Conservation (phyloP, 2,797 vertebrate species). For the Cacajao melanocephalus region DNA sequence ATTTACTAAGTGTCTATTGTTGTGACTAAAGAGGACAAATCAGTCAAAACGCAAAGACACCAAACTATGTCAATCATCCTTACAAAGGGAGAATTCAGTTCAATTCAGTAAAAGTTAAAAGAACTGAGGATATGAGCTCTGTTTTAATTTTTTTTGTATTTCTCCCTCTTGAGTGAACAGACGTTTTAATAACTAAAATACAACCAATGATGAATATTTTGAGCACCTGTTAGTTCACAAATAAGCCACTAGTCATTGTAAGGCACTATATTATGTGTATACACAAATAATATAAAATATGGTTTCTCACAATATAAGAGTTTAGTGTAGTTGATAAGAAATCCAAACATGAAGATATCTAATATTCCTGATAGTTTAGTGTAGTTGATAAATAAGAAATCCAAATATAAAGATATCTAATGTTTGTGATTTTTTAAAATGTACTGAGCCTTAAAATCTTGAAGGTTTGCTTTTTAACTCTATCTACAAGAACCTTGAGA, state of each 20-base stretch:
- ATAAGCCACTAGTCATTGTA: background rate
- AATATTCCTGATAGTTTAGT: background rate
- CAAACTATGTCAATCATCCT: background rate
- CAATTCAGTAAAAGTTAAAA: background rate
- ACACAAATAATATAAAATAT: background rate
- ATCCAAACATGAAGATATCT: background rate
- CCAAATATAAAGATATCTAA: background rate
- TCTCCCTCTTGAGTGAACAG: background rate
- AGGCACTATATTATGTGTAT: background rate
- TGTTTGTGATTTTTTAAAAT: background rate
- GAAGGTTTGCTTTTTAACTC: constrained; percentile 11
- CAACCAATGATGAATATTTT: background rate
- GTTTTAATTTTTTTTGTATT: background rate
- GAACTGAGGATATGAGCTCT: background rate
- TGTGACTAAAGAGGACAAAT: background rate
- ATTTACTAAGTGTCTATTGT: background rate
- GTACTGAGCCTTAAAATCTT: background rate
- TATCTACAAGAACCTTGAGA: background rate
- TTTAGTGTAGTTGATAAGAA: constrained; percentile 8
- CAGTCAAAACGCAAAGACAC: background rate
- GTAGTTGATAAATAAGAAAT: constrained; percentile 1
- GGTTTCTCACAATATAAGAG: background rate
- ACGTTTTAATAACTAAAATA: background rate
- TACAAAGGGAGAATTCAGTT: background rate
- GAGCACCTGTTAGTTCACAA: background rate